phyloP scores from a whole-genome alignment of 1,140 invertebrate genomes.

The Leucophenga varia region DNA sequence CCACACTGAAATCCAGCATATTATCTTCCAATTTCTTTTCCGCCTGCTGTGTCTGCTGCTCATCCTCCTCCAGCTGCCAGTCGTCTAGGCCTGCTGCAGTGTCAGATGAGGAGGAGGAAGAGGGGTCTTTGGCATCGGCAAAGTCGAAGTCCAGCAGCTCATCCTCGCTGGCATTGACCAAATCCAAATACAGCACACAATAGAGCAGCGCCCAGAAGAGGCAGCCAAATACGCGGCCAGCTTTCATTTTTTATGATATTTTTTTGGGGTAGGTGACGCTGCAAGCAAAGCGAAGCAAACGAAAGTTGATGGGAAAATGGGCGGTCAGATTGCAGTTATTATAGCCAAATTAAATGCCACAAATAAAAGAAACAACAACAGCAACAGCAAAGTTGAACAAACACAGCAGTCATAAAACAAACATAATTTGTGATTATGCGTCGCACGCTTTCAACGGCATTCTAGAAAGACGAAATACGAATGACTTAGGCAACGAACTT shows the following conservation, averaged over 20 bases:
- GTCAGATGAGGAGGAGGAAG: no score
- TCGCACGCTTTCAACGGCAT: no score
- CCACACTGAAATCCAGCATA: slow-evolving; percentile 44
- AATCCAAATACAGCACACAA: slow-evolving; percentile 43
- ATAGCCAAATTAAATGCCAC: slow-evolving; percentile 31
- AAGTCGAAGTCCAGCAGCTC: slow-evolving; percentile 48
- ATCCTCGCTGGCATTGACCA: slow-evolving; percentile 35
- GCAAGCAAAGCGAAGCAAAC: no score
- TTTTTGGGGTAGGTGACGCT: no score
- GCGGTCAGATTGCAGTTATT: slow-evolving; percentile 39
- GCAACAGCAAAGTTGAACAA: no score
- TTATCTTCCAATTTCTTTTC: slow-evolving; percentile 33
- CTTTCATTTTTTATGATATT: slow-evolving; percentile 52
- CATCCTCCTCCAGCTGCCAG: slow-evolving; percentile 33
- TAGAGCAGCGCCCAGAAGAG: slow-evolving; percentile 47
- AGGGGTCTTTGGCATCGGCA: slow-evolving; percentile 26
- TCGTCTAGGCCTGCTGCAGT: no score
- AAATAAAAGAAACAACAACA: no score
- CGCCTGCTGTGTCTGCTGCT: slow-evolving; percentile 1
- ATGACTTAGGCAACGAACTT: slow-evolving; percentile 27
- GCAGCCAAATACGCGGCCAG: slow-evolving; percentile 29
- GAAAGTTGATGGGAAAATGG: no score
- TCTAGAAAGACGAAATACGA: no score
- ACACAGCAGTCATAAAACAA: no score
- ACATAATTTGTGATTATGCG: no score